Percentiles rank a stretch among this genome's conserved stretches.
Evolutionary conservation across 1,140 invertebrate genomes (phyloP).

Genomic region (Atta texana): DNA sequence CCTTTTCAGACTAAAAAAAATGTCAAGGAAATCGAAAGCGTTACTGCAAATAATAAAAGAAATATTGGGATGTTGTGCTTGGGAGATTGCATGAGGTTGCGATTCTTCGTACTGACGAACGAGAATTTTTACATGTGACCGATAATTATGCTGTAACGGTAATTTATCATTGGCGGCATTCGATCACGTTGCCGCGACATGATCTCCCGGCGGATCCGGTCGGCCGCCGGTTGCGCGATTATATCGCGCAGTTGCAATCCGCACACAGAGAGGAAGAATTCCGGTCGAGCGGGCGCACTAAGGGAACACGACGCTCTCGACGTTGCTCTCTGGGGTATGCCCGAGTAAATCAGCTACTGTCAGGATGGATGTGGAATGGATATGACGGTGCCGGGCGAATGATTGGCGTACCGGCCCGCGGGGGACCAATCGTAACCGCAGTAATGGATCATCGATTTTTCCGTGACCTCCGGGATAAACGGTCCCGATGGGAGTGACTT

Average conservation of each 20-base stretch:
- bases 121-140: background rate
- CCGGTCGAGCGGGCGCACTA: slow-evolving; percentile 23
- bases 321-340: slow-evolving; percentile 17
- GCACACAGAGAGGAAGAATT: slow-evolving; percentile 54
- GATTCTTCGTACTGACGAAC: background rate
- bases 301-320: slow-evolving; percentile 16
- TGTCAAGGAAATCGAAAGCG: slow-evolving; percentile 12
- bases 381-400: slow-evolving; percentile 65
- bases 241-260: slow-evolving; percentile 26
- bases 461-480: slow-evolving; percentile 42
- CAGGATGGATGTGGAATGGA: slow-evolving; percentile 48
- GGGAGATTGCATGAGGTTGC: background rate
- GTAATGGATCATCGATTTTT: slow-evolving; percentile 72
- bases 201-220: slow-evolving; percentile 18
- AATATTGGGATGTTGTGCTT: too few relatives aligned
- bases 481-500: slow-evolving; percentile 42
- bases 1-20: background rate
- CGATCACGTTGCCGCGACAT: slow-evolving; percentile 42
- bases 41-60: background rate
- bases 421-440: slow-evolving; percentile 61
- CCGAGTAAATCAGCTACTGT: slow-evolving; percentile 68
- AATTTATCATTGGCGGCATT: slow-evolving; percentile 5
- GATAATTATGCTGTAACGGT: slow-evolving; percentile 25
- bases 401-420: slow-evolving; percentile 63
- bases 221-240: slow-evolving; percentile 10